Evolutionary conservation across 1,140 invertebrate species (phyloP).

Genomic region (Hycleus cichorii): DNA sequence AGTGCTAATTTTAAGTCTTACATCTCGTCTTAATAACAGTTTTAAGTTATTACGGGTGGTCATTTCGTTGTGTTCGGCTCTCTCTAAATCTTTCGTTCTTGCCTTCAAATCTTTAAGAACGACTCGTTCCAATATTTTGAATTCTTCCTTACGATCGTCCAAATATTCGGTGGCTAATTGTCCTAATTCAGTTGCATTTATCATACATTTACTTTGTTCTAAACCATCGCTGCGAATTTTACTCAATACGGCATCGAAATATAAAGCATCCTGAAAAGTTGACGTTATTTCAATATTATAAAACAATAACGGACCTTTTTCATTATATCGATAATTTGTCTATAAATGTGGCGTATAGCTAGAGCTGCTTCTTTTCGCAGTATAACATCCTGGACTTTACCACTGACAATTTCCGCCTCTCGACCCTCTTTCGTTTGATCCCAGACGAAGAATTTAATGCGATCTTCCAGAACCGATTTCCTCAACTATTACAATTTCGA

Average conservation of each 20-base stretch:
- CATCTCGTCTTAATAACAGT: slow-evolving; percentile 52
- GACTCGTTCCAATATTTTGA: slow-evolving; percentile 45
- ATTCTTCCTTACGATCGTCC: slow-evolving; percentile 48
- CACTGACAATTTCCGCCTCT: slow-evolving; percentile 46
- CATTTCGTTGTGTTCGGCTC: not conserved
- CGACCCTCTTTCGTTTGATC: slow-evolving; percentile 42
- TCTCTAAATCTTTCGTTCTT: slow-evolving; percentile 46
- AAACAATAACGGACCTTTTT: slow-evolving; percentile 56
- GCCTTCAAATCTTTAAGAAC: slow-evolving; percentile 54
- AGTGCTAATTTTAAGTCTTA: slow-evolving; percentile 27
- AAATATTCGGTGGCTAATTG: slow-evolving; percentile 53
- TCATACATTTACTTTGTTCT: slow-evolving; percentile 48
- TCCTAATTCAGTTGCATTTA: slow-evolving; percentile 50
- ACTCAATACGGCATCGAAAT: slow-evolving; percentile 49
- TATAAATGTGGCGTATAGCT: slow-evolving; percentile 51
- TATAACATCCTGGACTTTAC: slow-evolving; percentile 47
- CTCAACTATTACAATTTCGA: not conserved
- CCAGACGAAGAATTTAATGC: slow-evolving; percentile 41
- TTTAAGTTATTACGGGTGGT: slow-evolving; percentile 23
- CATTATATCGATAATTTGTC: slow-evolving; percentile 50
- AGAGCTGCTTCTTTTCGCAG: slow-evolving; percentile 53
- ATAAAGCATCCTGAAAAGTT: slow-evolving; percentile 47
- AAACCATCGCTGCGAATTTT: slow-evolving; percentile 46
- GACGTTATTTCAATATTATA: slow-evolving; percentile 45
- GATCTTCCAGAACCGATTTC: slow-evolving; percentile 41